phyloP scores from a whole-genome alignment of 2,113 vertebrate genomes.

The Narcine bancroftii region DNA sequence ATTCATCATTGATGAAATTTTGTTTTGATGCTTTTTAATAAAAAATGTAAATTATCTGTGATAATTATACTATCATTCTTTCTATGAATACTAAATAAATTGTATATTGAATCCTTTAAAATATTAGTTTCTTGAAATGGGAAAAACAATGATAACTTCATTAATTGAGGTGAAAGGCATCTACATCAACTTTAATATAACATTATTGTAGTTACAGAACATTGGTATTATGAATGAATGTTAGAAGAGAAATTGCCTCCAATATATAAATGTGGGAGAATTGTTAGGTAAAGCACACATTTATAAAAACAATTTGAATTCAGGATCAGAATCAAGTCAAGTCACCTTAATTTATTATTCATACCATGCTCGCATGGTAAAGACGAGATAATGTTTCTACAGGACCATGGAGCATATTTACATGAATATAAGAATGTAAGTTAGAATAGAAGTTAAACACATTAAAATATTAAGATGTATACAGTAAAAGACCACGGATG shows the following conservation, averaged over 20 bases:
- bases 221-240: background rate
- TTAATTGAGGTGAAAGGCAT: background rate
- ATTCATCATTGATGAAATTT: background rate
- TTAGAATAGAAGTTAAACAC: too few species aligned
- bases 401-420: too few species aligned
- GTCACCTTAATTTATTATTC: too few species aligned
- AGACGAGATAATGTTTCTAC: too few species aligned
- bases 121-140: background rate
- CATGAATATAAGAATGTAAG: too few species aligned
- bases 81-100: too few species aligned
- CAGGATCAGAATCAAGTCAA: too few species aligned
- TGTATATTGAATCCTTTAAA: background rate
- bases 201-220: background rate
- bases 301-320: background rate
- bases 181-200: background rate
- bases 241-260: background rate
- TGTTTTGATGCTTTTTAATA: background rate
- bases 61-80: too few species aligned
- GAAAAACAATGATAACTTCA: background rate
- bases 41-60: background rate
- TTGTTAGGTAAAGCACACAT: background rate
- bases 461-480: too few species aligned
- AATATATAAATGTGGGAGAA: background rate
- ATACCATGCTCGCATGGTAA: too few species aligned
- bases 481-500: too few species aligned